Conservation (phyloP, 2,888 invertebrate genomes). For the Epistrophella euchroma region DNA sequence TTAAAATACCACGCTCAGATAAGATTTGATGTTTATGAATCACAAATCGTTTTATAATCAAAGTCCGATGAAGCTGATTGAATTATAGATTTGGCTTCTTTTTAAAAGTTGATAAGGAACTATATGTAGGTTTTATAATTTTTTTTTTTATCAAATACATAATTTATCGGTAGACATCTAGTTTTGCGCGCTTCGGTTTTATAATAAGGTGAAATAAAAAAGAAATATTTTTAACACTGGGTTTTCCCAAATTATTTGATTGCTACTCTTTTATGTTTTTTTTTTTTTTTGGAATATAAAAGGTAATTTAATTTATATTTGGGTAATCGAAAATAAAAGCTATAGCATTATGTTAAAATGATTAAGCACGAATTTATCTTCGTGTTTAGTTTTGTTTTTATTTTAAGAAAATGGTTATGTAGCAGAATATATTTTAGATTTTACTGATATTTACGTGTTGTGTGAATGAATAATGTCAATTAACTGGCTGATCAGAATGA, state of each 20-base stretch:
- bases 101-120: conserved; percentile 13
- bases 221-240: not conserved
- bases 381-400: not conserved
- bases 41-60: conserved; percentile 21
- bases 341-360: not conserved
- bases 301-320: not conserved
- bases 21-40: conserved; percentile 19
- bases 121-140: not conserved
- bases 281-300: conserved; percentile 8
- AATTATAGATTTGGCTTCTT: conserved; percentile 29
- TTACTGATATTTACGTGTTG: no score
- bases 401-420: not conserved
- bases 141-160: not conserved
- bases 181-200: conserved; percentile 3
- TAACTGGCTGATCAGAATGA: no score
- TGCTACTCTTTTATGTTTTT: not conserved
- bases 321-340: not conserved
- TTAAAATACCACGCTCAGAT: conserved; percentile 6
- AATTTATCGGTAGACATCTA: conserved; percentile 27
- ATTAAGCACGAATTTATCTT: conserved; percentile 34
- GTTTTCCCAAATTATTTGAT: conserved; percentile 20
- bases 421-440: not conserved
- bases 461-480: no score
- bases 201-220: conserved; percentile 1
- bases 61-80: conserved; percentile 21